Evolutionary conservation across 2,113 vertebrate species (phyloP).

Genomic region (Passer montanus): DNA sequence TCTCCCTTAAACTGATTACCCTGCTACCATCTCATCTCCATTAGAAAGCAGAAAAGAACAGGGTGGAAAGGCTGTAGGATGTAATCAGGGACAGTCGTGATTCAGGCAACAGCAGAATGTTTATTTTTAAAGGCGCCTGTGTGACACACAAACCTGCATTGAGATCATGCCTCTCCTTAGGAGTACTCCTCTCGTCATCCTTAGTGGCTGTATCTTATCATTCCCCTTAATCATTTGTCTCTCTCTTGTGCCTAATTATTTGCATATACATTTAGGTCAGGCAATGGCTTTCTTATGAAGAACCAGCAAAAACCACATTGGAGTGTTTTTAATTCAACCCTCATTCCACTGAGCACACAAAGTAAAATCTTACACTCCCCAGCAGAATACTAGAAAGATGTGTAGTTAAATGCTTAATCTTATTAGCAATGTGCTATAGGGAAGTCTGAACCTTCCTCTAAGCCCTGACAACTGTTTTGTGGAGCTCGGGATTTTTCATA

Average conservation of each 20-base stretch:
- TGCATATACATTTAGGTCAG: slow-evolving; percentile 36
- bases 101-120: not conserved
- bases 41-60: not conserved
- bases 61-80: not conserved
- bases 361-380: not conserved
- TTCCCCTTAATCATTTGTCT: not conserved
- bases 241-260: slow-evolving; percentile 21
- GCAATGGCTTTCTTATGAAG: not conserved
- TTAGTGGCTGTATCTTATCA: not conserved
- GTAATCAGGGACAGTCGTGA: not conserved
- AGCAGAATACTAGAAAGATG: slow-evolving; percentile 18
- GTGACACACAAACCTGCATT: slow-evolving; percentile 44
- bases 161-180: not conserved
- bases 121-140: slow-evolving; percentile 2
- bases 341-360: not conserved
- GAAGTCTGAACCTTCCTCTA: slow-evolving; percentile 34
- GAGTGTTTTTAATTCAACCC: not conserved
- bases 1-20: slow-evolving; percentile 15
- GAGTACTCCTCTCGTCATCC: not conserved
- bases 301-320: not conserved
- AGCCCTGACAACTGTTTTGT: not conserved
- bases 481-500: slow-evolving; percentile 16
- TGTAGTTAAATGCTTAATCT: slow-evolving; percentile 30
- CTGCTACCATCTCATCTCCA: not conserved
- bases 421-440: slow-evolving; percentile 10